Evolutionary conservation across 2,888 invertebrate species (phyloP).

Genomic region (Monopis laevigella): DNA sequence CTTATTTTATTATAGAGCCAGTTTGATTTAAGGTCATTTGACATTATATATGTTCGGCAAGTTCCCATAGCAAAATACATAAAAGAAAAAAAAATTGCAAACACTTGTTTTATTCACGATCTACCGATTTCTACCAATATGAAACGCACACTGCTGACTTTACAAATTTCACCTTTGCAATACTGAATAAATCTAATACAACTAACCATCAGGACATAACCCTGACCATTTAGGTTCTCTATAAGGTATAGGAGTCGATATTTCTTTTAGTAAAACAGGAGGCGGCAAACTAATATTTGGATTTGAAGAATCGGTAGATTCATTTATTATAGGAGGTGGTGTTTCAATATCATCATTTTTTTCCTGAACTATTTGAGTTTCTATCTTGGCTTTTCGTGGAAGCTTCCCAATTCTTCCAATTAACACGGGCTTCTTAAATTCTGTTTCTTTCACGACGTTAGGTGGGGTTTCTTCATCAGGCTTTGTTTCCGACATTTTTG

Average conservation of each 20-base stretch:
- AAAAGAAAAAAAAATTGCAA: too few species aligned
- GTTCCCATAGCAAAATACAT: too few species aligned
- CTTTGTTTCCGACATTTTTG: neutral
- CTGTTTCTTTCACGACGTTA: conserved; percentile 24
- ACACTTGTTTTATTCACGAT: too few species aligned
- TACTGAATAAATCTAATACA: too few species aligned
- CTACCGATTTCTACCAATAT: too few species aligned
- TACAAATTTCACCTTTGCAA: too few species aligned
- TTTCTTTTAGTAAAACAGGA: conserved; percentile 38
- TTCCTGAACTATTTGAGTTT: too few species aligned
- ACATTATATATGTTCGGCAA: too few species aligned
- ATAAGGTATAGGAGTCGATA: conserved; percentile 68
- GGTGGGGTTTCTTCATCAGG: conserved; percentile 24
- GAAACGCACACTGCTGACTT: too few species aligned
- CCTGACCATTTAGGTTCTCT: conserved; percentile 87
- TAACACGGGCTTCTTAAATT: conserved; percentile 65
- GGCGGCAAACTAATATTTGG: conserved; percentile 36
- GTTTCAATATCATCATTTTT: conserved; percentile 18
- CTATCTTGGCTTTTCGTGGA: conserved; percentile 43
- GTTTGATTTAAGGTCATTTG: too few species aligned
- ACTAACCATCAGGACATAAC: conserved; percentile 56
- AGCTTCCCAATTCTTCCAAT: conserved; percentile 62
- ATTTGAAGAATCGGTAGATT: conserved; percentile 25
- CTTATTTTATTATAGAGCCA: too few species aligned
- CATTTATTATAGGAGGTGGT: conserved; percentile 3